phyloP scores from a whole-genome alignment of 2,113 vertebrate genomes.

The Oryzias woworae region DNA sequence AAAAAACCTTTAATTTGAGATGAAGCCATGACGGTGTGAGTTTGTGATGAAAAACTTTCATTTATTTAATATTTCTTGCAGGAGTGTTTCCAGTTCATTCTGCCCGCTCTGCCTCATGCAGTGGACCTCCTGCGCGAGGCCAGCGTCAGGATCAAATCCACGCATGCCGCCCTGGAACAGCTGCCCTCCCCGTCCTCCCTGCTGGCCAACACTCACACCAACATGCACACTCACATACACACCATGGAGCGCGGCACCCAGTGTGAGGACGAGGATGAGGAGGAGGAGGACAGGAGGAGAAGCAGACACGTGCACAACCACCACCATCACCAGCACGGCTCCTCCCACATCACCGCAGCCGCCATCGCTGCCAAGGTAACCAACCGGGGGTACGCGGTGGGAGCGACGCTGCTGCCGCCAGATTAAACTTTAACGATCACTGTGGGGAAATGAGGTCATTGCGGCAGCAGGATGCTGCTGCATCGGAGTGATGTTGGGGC shows the following conservation, averaged over 20 bases:
- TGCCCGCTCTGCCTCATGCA: slow-evolving; percentile 98
- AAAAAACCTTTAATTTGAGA: too few species aligned
- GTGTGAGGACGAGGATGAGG: slow-evolving; percentile 89
- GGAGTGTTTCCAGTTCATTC: slow-evolving; percentile 99
- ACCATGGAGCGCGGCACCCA: slow-evolving; percentile 98
- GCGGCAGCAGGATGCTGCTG: slow-evolving; percentile 11
- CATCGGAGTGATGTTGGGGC: background rate
- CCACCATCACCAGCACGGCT: slow-evolving; percentile 87
- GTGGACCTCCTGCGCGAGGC: slow-evolving; percentile 97
- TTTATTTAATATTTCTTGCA: slow-evolving; percentile 51
- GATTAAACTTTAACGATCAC: slow-evolving; percentile 47
- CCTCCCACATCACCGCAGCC: slow-evolving; percentile 96
- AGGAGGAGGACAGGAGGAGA: slow-evolving; percentile 59
- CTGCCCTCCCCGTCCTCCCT: slow-evolving; percentile 90
- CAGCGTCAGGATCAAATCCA: slow-evolving; percentile 91
- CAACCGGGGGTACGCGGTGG: background rate
- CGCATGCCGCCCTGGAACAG: slow-evolving; percentile 94
- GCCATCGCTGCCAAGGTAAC: slow-evolving; percentile 97
- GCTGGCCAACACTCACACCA: slow-evolving; percentile 76
- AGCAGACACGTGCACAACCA: slow-evolving; percentile 80
- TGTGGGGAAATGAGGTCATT: slow-evolving; percentile 43
- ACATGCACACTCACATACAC: slow-evolving; percentile 88
- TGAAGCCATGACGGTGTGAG: too few species aligned
- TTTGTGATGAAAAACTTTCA: background rate
- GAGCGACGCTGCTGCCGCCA: background rate